Conservation (phyloP, 2,888 invertebrate genomes). For the Erebia ligea region DNA sequence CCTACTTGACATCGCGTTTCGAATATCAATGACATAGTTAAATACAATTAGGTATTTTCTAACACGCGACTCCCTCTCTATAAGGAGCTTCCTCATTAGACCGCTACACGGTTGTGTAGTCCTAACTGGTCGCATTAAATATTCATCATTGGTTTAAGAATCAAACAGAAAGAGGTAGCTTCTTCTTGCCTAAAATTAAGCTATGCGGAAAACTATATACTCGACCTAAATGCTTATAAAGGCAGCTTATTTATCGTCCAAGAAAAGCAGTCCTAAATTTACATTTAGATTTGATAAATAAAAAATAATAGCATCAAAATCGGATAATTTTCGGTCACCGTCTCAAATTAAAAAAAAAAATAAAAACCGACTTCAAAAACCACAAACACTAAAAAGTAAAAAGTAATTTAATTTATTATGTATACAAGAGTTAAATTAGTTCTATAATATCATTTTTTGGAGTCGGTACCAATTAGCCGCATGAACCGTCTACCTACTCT, state of each 20-base stretch:
- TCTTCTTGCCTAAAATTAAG: neutral
- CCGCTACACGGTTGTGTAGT: constrained; percentile 59
- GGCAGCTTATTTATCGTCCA: neutral
- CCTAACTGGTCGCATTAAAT: constrained; percentile 63
- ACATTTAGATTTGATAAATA: neutral
- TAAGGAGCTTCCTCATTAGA: constrained; percentile 73
- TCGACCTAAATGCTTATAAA: neutral
- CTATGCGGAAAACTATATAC: neutral
- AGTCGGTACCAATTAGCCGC: too few relatives aligned
- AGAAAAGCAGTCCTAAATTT: neutral
- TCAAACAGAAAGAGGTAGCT: constrained; percentile 58
- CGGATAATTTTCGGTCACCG: neutral
- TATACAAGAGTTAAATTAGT: too few relatives aligned
- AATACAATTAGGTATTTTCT: constrained; percentile 74
- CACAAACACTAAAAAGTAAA: too few relatives aligned
- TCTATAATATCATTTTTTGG: too few relatives aligned
- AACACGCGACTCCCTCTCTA: constrained; percentile 61
- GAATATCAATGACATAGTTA: constrained; percentile 55
- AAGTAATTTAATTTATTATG: too few relatives aligned
- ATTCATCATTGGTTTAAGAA: constrained; percentile 70
- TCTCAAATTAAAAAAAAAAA: too few relatives aligned
- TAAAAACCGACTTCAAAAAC: too few relatives aligned
- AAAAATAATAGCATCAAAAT: neutral
- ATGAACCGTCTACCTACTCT: too few relatives aligned
- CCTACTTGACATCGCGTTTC: constrained; percentile 21